Percentiles rank a stretch among this genome's conserved stretches.
These are phyloP conservation scores for Scaptomyza pallida DNA, from an alignment of 1,140 invertebrate species.

Conservation along the genomic window DNA sequence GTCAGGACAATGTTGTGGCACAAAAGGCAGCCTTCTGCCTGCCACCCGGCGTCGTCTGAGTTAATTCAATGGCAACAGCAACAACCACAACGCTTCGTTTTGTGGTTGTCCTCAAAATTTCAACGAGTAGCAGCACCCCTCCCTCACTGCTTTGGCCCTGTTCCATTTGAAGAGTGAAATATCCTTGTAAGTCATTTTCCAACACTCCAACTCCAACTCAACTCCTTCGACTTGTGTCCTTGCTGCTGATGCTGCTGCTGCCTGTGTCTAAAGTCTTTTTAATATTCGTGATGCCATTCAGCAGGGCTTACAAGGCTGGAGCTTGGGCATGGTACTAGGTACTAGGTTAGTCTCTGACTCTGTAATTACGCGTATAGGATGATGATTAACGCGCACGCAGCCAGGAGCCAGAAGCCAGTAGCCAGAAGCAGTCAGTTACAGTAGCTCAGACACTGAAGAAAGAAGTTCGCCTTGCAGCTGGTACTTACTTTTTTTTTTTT, in stretches of 20 bases:
- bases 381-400: slow-evolving; percentile 76
- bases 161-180: neutral
- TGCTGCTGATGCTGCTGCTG: neutral
- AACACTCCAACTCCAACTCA: neutral
- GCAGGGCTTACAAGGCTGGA: slow-evolving; percentile 16
- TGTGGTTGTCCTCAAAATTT: slow-evolving; percentile 17
- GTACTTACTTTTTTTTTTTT: slow-evolving; percentile 34
- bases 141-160: neutral
- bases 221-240: slow-evolving; percentile 27
- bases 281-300: slow-evolving; percentile 44
- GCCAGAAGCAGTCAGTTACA: slow-evolving; percentile 9
- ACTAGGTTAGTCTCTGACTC: slow-evolving; percentile 23
- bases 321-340: neutral
- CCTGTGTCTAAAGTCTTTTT: slow-evolving; percentile 40
- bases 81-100: slow-evolving; percentile 36
- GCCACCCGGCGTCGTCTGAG: neutral
- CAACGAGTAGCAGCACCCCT: no score
- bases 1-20: slow-evolving; percentile 32
- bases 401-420: slow-evolving; percentile 21
- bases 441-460: slow-evolving; percentile 1
- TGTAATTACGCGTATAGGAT: slow-evolving; percentile 82
- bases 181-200: slow-evolving; percentile 11
- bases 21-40: neutral
- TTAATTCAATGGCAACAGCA: slow-evolving; percentile 42
- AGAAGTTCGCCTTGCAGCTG: slow-evolving; percentile 13